Evolutionary conservation across 2,888 invertebrate species (phyloP).

Genomic region (Drosophila parthenogenetica): DNA sequence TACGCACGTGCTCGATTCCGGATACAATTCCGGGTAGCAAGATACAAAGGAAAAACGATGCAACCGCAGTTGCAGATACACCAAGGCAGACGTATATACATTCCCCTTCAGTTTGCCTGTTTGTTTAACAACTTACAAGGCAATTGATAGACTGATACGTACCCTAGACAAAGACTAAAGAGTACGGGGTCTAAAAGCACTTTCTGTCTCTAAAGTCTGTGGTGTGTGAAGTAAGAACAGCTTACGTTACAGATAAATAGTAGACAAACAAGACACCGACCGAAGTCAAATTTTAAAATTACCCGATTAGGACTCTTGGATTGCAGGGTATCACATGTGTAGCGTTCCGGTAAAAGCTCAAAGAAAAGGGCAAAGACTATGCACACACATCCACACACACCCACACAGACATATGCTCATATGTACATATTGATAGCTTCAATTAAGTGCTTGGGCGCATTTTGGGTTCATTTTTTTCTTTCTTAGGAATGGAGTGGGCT

Average conservation of each 20-base stretch:
- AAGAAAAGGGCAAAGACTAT: conserved; percentile 36
- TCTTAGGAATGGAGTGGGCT: background rate
- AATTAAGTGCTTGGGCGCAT: conserved; percentile 77
- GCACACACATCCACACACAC: conserved; percentile 6
- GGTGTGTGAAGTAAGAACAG: too few species aligned
- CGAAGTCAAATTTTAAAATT: background rate
- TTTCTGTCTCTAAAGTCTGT: too few species aligned
- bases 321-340: conserved; percentile 1
- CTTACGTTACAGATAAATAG: too few species aligned
- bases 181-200: too few species aligned
- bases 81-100: background rate
- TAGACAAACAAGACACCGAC: too few species aligned
- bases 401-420: conserved; percentile 1
- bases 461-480: conserved; percentile 62
- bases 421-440: conserved; percentile 69
- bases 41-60: background rate
- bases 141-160: conserved; percentile 12
- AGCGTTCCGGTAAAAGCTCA: conserved; percentile 36
- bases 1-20: conserved; percentile 8
- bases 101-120: conserved; percentile 16
- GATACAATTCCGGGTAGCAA: conserved; percentile 1
- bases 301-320: background rate
- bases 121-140: conserved; percentile 18
- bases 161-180: background rate
- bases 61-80: background rate